Evolutionary conservation across 2,888 invertebrate species (phyloP).

Genomic region (Hypena proboscidalis): DNA sequence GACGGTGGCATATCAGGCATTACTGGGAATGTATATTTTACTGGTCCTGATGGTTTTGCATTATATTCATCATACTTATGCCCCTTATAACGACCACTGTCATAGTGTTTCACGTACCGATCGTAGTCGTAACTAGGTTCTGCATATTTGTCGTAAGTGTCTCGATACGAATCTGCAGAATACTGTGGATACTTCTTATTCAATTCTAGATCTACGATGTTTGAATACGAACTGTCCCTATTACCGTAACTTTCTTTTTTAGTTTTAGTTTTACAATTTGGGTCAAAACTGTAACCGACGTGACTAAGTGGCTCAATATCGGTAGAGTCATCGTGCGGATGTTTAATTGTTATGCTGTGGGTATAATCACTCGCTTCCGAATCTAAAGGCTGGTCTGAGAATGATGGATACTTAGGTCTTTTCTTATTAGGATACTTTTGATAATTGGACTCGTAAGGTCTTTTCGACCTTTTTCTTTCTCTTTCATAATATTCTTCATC

Average conservation of each 20-base stretch:
- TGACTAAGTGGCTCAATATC: constrained; percentile 66
- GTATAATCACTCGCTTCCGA: constrained; percentile 73
- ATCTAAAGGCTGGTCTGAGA: constrained; percentile 44
- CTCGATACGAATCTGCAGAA: constrained; percentile 57
- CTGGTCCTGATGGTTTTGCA: constrained; percentile 48
- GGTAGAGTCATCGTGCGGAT: constrained; percentile 63
- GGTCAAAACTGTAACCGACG: constrained; percentile 67
- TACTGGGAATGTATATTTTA: constrained; percentile 56
- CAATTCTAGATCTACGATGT: constrained; percentile 58
- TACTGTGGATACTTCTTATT: constrained; percentile 62
- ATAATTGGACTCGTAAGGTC: constrained; percentile 56
- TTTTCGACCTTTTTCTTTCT: constrained; percentile 59
- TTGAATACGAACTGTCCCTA: constrained; percentile 56
- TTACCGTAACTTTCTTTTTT: constrained; percentile 60
- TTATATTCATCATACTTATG: constrained; percentile 60
- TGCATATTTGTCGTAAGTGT: constrained; percentile 65
- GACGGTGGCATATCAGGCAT: constrained; percentile 59
- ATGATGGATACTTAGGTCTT: constrained; percentile 58
- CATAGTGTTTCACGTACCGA: constrained; percentile 59
- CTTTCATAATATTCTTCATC: constrained; percentile 62
- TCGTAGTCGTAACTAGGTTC: constrained; percentile 66
- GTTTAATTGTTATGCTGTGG: constrained; percentile 72
- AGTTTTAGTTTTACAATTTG: constrained; percentile 73
- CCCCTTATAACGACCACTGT: constrained; percentile 52
- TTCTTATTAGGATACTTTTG: constrained; percentile 62